A percentile compares a stretch with the other conserved stretches of the same genome.
These are phyloP conservation scores for Heteractis magnifica DNA, from an alignment of 92 coral and sea anemone genomes.

Conservation along the genomic window DNA sequence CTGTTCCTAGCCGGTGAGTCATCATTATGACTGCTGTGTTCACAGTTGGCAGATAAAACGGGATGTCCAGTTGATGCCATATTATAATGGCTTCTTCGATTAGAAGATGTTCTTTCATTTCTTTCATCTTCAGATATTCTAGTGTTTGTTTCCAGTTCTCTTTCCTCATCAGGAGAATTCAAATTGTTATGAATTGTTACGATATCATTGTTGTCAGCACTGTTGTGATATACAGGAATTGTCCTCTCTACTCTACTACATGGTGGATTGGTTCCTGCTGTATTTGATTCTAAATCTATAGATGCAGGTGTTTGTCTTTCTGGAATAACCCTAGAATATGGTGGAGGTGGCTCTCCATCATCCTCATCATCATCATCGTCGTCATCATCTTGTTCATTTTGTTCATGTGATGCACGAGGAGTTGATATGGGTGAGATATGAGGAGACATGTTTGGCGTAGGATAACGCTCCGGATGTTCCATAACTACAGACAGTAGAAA, in stretches of 20 bases:
- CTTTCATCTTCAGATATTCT: background rate
- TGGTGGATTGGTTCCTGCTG: background rate
- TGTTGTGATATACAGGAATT: background rate
- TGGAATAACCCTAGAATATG: constrained; percentile 46
- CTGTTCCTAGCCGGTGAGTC: background rate
- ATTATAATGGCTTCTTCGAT: background rate
- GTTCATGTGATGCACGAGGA: constrained; percentile 21
- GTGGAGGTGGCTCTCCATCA: constrained; percentile 47
- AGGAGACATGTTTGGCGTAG: constrained; percentile 49
- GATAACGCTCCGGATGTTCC: constrained; percentile 77
- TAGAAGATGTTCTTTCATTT: background rate
- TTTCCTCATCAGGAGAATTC: background rate
- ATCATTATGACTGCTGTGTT: background rate
- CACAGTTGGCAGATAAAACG: background rate
- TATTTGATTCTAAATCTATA: background rate
- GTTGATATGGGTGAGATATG: constrained; percentile 24
- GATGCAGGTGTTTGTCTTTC: background rate
- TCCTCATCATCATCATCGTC: constrained; percentile 29
- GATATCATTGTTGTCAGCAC: background rate
- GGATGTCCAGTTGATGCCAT: background rate
- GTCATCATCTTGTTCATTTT: constrained; percentile 32
- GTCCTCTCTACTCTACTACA: background rate
- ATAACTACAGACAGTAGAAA: constrained; percentile 39
- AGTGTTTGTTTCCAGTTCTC: background rate
- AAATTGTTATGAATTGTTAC: background rate